Evolutionary conservation across 2,888 invertebrate species (phyloP).

Genomic region (Nipponacmea schrenckii): DNA sequence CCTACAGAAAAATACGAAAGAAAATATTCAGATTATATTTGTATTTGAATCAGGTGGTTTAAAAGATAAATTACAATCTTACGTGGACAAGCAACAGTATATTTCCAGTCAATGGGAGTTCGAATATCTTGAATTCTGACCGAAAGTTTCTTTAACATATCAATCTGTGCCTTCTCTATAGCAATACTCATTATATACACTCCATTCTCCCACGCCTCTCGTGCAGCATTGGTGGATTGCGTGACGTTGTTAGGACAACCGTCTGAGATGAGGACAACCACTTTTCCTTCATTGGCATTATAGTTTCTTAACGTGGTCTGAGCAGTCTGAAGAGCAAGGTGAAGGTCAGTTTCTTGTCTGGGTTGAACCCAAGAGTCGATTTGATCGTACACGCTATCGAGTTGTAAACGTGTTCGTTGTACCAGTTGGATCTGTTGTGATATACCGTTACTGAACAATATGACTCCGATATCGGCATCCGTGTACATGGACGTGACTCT

Average conservation of each 20-base stretch:
- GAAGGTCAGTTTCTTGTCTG: slow-evolving; percentile 12
- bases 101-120: slow-evolving; percentile 16
- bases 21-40: too few relatives aligned
- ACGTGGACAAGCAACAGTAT: slow-evolving; percentile 18
- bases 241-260: slow-evolving; percentile 16
- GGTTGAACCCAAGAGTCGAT: slow-evolving; percentile 13
- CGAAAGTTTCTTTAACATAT: slow-evolving; percentile 13
- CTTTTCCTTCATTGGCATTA: slow-evolving; percentile 14
- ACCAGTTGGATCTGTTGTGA: slow-evolving; percentile 13
- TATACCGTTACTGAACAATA: slow-evolving; percentile 22
- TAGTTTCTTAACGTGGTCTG: slow-evolving; percentile 4
- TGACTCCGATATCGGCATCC: slow-evolving; percentile 19
- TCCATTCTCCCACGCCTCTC: background rate
- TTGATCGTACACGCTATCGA: slow-evolving; percentile 1
- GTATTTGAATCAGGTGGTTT: too few relatives aligned
- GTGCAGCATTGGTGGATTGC: slow-evolving; percentile 5
- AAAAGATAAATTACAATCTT: background rate
- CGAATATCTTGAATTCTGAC: slow-evolving; percentile 5
- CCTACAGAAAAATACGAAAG: too few relatives aligned
- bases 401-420: background rate
- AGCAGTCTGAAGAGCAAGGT: slow-evolving; percentile 7
- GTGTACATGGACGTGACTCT: slow-evolving; percentile 19
- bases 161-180: slow-evolving; percentile 12
- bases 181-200: slow-evolving; percentile 15
- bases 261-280: slow-evolving; percentile 16